Percentiles rank a stretch among this genome's conserved stretches.
These are phyloP conservation scores for Cactoblastis cactorum DNA, from an alignment of 2,888 invertebrate genomes.

Conservation along the genomic window DNA sequence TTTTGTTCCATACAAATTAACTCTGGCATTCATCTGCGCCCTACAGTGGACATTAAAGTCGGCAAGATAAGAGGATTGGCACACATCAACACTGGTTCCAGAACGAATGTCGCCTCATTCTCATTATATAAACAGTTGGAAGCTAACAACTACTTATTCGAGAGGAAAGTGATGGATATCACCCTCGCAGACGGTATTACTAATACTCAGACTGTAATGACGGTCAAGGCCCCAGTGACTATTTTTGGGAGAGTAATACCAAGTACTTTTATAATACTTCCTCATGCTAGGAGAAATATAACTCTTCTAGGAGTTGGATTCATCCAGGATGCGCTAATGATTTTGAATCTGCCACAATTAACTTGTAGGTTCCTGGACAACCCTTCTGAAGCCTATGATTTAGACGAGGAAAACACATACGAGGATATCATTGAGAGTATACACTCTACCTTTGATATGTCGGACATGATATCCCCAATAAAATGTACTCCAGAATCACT, in stretches of 20 bases:
- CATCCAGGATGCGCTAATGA: not conserved
- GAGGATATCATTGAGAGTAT: not conserved
- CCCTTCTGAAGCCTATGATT: not conserved
- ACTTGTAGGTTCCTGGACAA: not conserved
- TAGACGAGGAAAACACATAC: not conserved
- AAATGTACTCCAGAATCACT: not conserved
- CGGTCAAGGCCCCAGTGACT: no score
- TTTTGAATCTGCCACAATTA: not conserved
- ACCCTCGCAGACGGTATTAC: not conserved
- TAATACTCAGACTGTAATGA: no score
- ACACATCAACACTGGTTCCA: no score
- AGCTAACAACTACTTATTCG: not conserved
- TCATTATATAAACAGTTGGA: not conserved
- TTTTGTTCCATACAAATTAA: constrained; percentile 28
- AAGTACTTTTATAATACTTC: not conserved
- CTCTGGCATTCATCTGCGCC: no score
- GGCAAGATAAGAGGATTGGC: not conserved
- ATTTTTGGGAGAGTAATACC: no score
- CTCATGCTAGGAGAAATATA: not conserved
- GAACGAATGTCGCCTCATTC: no score
- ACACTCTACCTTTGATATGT: not conserved
- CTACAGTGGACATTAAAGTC: not conserved
- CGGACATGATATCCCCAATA: not conserved
- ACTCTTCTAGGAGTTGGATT: not conserved
- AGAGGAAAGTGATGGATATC: not conserved